A percentile compares a stretch with the other conserved stretches of the same genome.
These are phyloP conservation scores for Gastracanthus pulcherrimus DNA, from an alignment of 2,888 invertebrate species.

Conservation along the genomic window DNA sequence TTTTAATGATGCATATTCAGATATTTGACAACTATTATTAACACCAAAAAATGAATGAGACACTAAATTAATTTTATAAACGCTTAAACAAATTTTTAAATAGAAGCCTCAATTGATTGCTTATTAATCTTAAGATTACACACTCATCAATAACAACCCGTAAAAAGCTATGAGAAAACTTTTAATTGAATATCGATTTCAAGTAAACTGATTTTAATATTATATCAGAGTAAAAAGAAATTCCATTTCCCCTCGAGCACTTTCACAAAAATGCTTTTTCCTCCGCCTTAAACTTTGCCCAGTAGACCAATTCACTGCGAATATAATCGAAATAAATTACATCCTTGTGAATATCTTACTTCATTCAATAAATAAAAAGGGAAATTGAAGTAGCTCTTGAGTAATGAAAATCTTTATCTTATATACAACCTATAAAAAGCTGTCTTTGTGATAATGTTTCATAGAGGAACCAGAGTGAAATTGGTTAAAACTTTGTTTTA, in stretches of 20 bases:
- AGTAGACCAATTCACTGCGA: not conserved
- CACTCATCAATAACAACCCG: constrained; percentile 4
- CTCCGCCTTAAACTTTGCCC: not conserved
- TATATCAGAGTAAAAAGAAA: not conserved
- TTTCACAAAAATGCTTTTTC: constrained; percentile 6
- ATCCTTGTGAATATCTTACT: not conserved
- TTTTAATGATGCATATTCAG: too few species aligned
- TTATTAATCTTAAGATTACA: not conserved
- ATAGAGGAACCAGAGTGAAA: too few species aligned
- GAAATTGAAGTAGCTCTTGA: not conserved
- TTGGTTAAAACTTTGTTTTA: too few species aligned
- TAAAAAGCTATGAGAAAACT: constrained; percentile 3
- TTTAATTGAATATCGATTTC: constrained; percentile 45
- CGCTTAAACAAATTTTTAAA: not conserved
- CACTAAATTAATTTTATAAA: too few species aligned
- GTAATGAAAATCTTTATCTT: not conserved
- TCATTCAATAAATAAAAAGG: not conserved
- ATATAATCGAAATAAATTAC: constrained; percentile 19
- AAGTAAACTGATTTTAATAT: constrained; percentile 31
- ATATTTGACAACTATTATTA: too few species aligned
- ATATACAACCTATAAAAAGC: not conserved
- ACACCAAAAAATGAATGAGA: too few species aligned
- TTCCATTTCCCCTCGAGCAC: constrained; percentile 5
- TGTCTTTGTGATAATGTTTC: not conserved
- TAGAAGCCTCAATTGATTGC: not conserved